These are phyloP conservation scores for Trissolcus japonicus DNA, from an alignment of 2,888 invertebrate genomes.

Conservation along the genomic window DNA sequence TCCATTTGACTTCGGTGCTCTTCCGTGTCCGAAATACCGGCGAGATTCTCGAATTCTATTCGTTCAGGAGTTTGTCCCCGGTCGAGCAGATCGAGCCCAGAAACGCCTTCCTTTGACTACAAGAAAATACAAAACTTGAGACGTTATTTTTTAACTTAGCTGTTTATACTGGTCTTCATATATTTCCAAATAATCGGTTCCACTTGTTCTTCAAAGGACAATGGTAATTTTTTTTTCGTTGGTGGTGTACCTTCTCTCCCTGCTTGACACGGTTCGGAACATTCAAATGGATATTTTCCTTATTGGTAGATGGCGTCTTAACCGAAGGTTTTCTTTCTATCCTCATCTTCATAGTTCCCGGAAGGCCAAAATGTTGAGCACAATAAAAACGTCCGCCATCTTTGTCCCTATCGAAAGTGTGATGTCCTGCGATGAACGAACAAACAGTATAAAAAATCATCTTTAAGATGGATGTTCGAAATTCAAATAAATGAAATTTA, in stretches of 20 bases:
- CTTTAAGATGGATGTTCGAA: not conserved
- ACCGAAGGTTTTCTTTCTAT: slow-evolving; percentile 66
- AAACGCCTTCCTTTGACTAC: slow-evolving; percentile 74
- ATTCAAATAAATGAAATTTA: slow-evolving; percentile 56
- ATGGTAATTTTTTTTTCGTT: not conserved
- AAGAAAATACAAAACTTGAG: slow-evolving; percentile 20
- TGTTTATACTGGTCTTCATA: not conserved
- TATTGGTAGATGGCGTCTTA: slow-evolving; percentile 68
- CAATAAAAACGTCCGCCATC: slow-evolving; percentile 83
- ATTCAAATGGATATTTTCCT: slow-evolving; percentile 73
- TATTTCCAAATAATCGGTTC: no score
- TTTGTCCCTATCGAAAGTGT: slow-evolving; percentile 74
- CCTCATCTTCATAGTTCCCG: slow-evolving; percentile 77
- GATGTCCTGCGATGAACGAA: slow-evolving; percentile 66
- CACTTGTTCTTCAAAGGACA: not conserved
- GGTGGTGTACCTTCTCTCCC: slow-evolving; percentile 75
- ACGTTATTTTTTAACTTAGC: not conserved
- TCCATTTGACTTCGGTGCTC: slow-evolving; percentile 88
- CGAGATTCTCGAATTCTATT: slow-evolving; percentile 87
- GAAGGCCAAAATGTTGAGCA: slow-evolving; percentile 83
- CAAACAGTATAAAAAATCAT: not conserved
- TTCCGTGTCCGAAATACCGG: slow-evolving; percentile 81
- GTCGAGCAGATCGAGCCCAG: slow-evolving; percentile 78
- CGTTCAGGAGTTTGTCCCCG: slow-evolving; percentile 85
- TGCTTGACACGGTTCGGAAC: slow-evolving; percentile 72